Evolutionary conservation across 2,113 vertebrate species (phyloP).

Genomic region (Xenopus tropicalis): DNA sequence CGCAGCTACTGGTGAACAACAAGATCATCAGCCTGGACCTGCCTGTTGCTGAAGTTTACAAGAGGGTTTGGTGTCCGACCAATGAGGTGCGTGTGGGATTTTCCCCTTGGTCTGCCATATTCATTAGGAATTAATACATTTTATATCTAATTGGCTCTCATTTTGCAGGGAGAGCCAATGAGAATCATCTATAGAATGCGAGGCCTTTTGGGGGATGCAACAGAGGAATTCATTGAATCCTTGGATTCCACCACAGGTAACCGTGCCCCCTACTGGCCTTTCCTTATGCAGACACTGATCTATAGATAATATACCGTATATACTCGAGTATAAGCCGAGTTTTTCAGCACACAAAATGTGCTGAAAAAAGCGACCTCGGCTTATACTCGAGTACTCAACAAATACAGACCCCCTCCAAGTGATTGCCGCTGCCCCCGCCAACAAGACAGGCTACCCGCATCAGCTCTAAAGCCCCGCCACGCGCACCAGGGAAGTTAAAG

Average conservation of each 20-base stretch:
- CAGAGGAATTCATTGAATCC: conserved; percentile 97
- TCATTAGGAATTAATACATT: too few species aligned
- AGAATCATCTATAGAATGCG: conserved; percentile 98
- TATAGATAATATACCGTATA: too few species aligned
- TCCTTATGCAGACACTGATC: neutral
- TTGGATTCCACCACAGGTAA: conserved; percentile 95
- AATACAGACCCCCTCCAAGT: too few species aligned
- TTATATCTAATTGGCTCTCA: too few species aligned
- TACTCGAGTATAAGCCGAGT: too few species aligned
- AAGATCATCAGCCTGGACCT: conserved; percentile 98
- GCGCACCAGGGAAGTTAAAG: too few species aligned
- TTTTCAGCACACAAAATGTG: too few species aligned
- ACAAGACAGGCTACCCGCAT: too few species aligned
- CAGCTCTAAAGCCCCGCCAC: too few species aligned
- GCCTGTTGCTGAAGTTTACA: conserved; percentile 94
- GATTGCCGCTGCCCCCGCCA: too few species aligned
- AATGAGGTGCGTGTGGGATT: conserved; percentile 79
- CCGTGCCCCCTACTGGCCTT: conserved; percentile 22
- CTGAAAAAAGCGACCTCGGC: too few species aligned
- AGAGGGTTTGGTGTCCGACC: conserved; percentile 98
- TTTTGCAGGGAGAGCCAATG: conserved; percentile 95
- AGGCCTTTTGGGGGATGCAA: conserved; percentile 94
- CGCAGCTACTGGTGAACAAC: conserved; percentile 94
- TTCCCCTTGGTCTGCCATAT: neutral
- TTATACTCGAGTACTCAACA: too few species aligned